Conservation (phyloP, 2,113 vertebrate species). For the Alligator sinensis region DNA sequence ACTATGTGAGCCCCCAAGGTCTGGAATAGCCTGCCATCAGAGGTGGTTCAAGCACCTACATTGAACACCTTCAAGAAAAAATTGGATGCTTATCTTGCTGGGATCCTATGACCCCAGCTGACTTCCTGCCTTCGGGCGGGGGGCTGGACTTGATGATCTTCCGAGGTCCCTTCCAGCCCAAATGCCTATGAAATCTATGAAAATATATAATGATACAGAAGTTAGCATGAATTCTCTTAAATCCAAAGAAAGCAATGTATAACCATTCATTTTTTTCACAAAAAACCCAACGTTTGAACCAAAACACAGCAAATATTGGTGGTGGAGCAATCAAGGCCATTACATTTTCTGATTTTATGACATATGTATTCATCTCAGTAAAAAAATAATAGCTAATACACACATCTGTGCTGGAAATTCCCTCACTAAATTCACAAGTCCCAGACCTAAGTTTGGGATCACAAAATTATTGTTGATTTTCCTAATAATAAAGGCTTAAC, state of each 20-base stretch:
- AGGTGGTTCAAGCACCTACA: too few relatives aligned
- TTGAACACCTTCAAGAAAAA: too few relatives aligned
- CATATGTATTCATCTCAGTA: not conserved
- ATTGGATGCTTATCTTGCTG: too few relatives aligned
- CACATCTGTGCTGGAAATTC: not conserved
- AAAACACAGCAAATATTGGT: not conserved
- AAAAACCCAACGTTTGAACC: not conserved
- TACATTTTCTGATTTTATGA: not conserved
- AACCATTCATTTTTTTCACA: not conserved
- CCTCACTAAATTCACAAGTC: not conserved
- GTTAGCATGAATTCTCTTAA: not conserved
- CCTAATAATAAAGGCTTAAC: not conserved
- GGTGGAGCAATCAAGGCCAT: not conserved
- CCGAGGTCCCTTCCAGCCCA: too few relatives aligned
- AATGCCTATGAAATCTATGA: too few relatives aligned
- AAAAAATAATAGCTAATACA: not conserved
- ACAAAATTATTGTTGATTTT: rapidly evolving
- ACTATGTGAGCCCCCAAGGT: too few relatives aligned
- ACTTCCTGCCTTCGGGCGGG: too few relatives aligned
- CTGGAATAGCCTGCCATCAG: too few relatives aligned
- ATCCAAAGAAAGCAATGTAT: not conserved
- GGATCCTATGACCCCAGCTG: too few relatives aligned
- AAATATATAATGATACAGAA: not conserved
- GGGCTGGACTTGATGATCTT: too few relatives aligned
- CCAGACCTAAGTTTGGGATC: not conserved